Percentiles rank a stretch among this genome's conserved stretches.
Conservation (phyloP, 2,888 invertebrate species). For the Molorchus minor region DNA sequence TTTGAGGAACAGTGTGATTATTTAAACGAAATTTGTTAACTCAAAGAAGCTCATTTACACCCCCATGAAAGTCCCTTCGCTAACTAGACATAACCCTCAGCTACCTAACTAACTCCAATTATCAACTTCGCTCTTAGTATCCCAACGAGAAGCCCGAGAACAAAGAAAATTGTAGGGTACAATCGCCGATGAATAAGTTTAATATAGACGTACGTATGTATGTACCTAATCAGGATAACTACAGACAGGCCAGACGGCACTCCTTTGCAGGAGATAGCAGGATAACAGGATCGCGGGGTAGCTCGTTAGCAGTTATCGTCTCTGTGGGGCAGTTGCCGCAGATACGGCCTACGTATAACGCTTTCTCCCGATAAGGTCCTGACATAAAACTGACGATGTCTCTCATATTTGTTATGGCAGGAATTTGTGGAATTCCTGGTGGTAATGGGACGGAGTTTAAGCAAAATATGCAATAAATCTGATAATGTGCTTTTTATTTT, state of each 20-base stretch:
- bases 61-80: too few relatives aligned
- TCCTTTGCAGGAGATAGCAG: constrained; percentile 45
- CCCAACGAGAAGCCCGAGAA: constrained; percentile 7
- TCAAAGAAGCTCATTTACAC: too few relatives aligned
- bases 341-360: constrained; percentile 51
- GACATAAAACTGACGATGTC: constrained; percentile 43
- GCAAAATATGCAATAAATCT: constrained; percentile 6
- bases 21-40: too few relatives aligned
- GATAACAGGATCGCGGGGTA: constrained; percentile 30
- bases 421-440: constrained; percentile 6
- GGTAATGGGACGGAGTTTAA: constrained; percentile 4
- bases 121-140: constrained; percentile 4
- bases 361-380: constrained; percentile 41
- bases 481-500: too few relatives aligned
- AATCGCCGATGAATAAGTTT: constrained; percentile 13
- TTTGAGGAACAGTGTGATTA: too few relatives aligned
- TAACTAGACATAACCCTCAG: too few relatives aligned
- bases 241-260: constrained; percentile 10
- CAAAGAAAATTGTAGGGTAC: constrained; percentile 15
- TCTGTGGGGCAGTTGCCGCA: constrained; percentile 56
- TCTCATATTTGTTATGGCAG: constrained; percentile 17
- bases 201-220: constrained; percentile 33
- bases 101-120: constrained; percentile 14
- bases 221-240: constrained; percentile 20
- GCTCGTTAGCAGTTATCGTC: constrained; percentile 57